These are phyloP conservation scores for Venustaconcha ellipsiformis DNA, from an alignment of 1,140 invertebrate species.

Conservation along the genomic window DNA sequence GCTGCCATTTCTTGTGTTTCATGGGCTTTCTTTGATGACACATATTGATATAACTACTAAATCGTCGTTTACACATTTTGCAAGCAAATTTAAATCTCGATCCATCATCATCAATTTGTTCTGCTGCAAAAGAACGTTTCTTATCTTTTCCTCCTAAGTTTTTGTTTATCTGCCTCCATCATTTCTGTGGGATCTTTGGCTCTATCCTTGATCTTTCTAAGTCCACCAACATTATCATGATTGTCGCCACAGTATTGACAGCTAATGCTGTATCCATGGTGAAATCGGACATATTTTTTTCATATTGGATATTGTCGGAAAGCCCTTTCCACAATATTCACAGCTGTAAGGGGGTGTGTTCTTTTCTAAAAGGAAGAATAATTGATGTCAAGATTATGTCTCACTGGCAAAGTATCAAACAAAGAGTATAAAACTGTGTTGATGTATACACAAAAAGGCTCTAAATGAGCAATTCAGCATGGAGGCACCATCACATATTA, in stretches of 20 bases:
- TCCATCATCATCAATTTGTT: slow-evolving; percentile 31
- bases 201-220: background rate
- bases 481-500: too few species aligned
- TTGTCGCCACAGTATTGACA: slow-evolving; percentile 20
- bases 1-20: slow-evolving; percentile 26
- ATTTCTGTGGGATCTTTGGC: background rate
- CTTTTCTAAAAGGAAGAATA: too few species aligned
- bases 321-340: slow-evolving; percentile 27
- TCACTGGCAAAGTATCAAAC: too few species aligned
- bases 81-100: slow-evolving; percentile 29
- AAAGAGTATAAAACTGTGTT: too few species aligned
- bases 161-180: background rate
- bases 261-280: slow-evolving; percentile 28
- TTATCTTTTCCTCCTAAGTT: background rate
- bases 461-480: too few species aligned
- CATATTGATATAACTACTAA: slow-evolving; percentile 33
- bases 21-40: slow-evolving; percentile 26
- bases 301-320: slow-evolving; percentile 28
- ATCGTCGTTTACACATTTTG: slow-evolving; percentile 28
- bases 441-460: too few species aligned
- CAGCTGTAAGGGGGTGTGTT: background rate
- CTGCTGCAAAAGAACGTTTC: slow-evolving; percentile 14
- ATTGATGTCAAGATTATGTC: too few species aligned
- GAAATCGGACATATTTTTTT: slow-evolving; percentile 34
- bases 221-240: slow-evolving; percentile 23